phyloP scores from a whole-genome alignment of 2,888 invertebrate genomes.

The Monoplex corrugatus region DNA sequence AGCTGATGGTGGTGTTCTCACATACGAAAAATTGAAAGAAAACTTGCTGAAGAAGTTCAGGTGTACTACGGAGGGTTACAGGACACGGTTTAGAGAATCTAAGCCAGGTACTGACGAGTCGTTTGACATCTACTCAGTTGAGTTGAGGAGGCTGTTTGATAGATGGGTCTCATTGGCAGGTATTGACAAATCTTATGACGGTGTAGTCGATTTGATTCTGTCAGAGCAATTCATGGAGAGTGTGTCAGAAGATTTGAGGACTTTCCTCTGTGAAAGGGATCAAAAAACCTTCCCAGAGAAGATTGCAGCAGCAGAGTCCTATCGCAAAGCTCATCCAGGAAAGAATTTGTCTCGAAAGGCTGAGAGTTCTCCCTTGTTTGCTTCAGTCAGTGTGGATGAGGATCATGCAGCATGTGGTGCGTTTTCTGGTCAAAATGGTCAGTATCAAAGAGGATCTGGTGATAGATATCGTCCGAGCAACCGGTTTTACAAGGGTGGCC shows the following conservation, averaged over 20 bases:
- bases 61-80: background rate
- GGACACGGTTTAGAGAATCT: background rate
- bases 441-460: background rate
- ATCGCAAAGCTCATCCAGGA: background rate
- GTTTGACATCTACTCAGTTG: background rate
- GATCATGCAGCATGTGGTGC: too few relatives aligned
- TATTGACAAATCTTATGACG: background rate
- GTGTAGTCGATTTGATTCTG: background rate
- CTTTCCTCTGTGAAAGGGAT: background rate
- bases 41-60: slow-evolving; percentile 3
- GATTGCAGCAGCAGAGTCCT: background rate
- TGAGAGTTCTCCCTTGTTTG: too few relatives aligned
- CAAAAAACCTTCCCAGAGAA: background rate
- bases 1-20: background rate
- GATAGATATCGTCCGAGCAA: background rate
- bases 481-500: background rate
- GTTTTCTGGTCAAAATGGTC: too few relatives aligned
- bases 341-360: background rate
- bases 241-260: background rate
- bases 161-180: background rate
- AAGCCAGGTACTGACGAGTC: background rate
- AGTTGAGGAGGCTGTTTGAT: background rate
- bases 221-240: background rate
- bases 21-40: background rate
- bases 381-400: too few relatives aligned